Base-by-base conservation (phyloP, 2,113 vertebrate genomes). In the Macrotus californicus region DNA sequence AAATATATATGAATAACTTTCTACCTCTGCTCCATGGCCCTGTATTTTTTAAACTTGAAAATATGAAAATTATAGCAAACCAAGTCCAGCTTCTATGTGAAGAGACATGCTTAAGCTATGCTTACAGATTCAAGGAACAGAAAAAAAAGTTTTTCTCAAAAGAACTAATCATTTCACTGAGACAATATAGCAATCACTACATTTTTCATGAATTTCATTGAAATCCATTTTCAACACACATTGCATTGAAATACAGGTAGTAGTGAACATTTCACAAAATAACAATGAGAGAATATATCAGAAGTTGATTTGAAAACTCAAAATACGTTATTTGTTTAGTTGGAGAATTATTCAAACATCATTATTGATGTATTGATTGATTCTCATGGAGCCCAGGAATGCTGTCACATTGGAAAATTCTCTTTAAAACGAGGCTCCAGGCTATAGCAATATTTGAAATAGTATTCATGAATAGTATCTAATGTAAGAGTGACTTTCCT, bases 381-480 rank as follows among this genome's bases (percentile, higher is more conserved):
- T 81, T 73, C 31, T 72, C 76, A 93, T n/a, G 41, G 90, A 89
- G 11, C 10, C 15, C 24, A 84, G 80, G 39, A 92, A 67, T 59
- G 34, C 59, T 59, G 66, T 59, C 9, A 76, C 34, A 67, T 67
- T 73, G 36, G 39, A 19, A 70, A 77, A 43, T 76, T 85, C 31
- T 94, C 36, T 19, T 79, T 81, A 79, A 87, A 87, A 87, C 46
- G 24, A 77, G 72, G 24, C 7, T 76, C 16, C 21, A 64, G 5
- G 48, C 85, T 90, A 77, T 48, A 43, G 39, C 21, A 95, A 39
- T 82, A 90, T 91, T 85, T 52, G 10, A 90, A 93, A 87, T 52
- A 48, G 19, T 29, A 66, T 41, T 50, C n/a, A 93, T 56, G 86
- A 86, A 79, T 41, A 96, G 6, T 70, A 10, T 67, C 70, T 81